Evolutionary conservation across 2,888 invertebrate species (phyloP), one percentile per base, ranked within the genome.

Genomic region (Rotaria macrura): DNA sequence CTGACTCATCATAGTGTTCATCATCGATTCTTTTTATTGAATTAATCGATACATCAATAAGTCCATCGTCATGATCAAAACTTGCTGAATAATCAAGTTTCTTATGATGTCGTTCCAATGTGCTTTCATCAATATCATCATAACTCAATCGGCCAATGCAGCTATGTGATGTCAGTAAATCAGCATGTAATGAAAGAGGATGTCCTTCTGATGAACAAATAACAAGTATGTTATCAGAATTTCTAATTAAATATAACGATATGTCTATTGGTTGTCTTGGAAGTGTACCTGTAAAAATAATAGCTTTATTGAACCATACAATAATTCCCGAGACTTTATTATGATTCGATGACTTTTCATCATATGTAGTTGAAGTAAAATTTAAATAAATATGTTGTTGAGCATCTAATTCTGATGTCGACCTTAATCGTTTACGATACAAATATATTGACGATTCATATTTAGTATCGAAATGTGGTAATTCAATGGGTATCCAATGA

Each of bases 361-460:
- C 20, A 65, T 34, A 20, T 20, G 34, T 34, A 29, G 20, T 20
- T 34, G 20, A 17, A 65, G 4, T 20, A 65, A 65, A 65, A 65
- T 38, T 65, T 20, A 65, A 43, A 43, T 40, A 79, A 79, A 43
- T n/a, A n/a, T 79, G 40, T 43, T 79, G 40, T 7, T 43, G 20
- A 43, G 5, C 14, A 25, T 79, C 43, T n/a, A 43, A 43, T 79
- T 40, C n/a, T 9, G 40, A 14, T 43, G 14, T 79, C 43, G 25
- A 79, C 2, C 43, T n/a, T 25, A 79, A 79, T 43, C n/a, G n/a
- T 79, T 79, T 79, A 23, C 79, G 79, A 79, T 79, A 79, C 79
- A 40, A 79, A 43, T 79, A 43, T 25, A 10, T 4, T 40, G 43
- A 43, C n/a, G 79, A n/a, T 12, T 79, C 43, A 43, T 43, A 0